Evolutionary conservation across 2,113 vertebrate genomes (phyloP).

Genomic region (Scomber colias): DNA sequence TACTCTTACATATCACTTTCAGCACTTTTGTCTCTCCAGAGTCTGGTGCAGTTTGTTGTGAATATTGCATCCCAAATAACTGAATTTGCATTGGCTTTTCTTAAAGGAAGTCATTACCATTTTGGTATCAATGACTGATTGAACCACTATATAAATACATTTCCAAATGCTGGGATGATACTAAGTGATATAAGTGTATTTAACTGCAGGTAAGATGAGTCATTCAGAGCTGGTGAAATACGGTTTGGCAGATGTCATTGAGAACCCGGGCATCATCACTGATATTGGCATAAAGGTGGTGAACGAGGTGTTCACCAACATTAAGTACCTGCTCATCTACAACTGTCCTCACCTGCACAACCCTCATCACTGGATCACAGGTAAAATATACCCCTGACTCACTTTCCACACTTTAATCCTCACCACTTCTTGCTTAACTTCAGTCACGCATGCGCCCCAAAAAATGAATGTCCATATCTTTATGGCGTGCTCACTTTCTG

Average conservation of each 20-base stretch:
- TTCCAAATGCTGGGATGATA: too few species aligned
- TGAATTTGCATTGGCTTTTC: too few species aligned
- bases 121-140: too few species aligned
- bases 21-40: too few species aligned
- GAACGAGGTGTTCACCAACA: conserved; percentile 97
- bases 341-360: conserved; percentile 99
- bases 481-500: not conserved
- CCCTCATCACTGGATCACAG: conserved; percentile 94
- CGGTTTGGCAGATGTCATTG: conserved; percentile 96
- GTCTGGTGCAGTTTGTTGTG: too few species aligned
- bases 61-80: too few species aligned
- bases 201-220: conserved; percentile 92
- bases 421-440: not conserved
- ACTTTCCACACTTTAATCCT: too few species aligned
- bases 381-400: conserved; percentile 53
- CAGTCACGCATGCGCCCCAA: not conserved
- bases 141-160: too few species aligned
- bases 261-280: conserved; percentile 98
- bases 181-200: not conserved
- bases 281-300: conserved; percentile 98
- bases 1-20: not conserved
- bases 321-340: conserved; percentile 98
- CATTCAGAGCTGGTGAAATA: conserved; percentile 97
- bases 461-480: not conserved
- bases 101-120: too few species aligned